Conservation (phyloP, 37 sponge, comb jelly and placozoan species). For the Tethya wilhelma region DNA sequence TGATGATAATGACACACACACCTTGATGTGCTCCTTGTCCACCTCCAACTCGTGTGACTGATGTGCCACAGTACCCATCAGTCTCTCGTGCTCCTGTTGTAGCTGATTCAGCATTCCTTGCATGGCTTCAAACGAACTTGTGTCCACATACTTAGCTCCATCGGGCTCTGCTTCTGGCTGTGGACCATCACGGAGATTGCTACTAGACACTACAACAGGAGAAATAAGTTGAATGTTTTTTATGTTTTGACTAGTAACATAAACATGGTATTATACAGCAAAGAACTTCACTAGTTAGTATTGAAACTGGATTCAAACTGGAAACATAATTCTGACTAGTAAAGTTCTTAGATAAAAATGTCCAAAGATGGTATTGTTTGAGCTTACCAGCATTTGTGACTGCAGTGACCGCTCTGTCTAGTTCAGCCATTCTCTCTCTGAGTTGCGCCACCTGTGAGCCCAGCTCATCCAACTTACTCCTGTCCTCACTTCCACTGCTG, state of each 20-base stretch:
- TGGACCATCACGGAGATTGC: neutral
- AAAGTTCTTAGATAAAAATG: too few relatives aligned
- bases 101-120: conserved; percentile 60
- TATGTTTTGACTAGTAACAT: neutral
- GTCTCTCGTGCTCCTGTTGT: conserved; percentile 87
- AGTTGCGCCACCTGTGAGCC: conserved; percentile 81
- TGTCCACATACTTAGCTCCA: conserved; percentile 35
- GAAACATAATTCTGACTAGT: too few relatives aligned
- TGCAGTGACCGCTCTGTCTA: conserved; percentile 83
- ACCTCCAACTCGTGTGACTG: conserved; percentile 80
- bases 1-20: conserved; percentile 6
- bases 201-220: neutral
- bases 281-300: too few relatives aligned
- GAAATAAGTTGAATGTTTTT: neutral
- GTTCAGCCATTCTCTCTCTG: conserved; percentile 77
- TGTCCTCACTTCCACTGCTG: conserved; percentile 17
- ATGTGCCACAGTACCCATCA: conserved; percentile 83
- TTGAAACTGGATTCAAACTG: too few relatives aligned
- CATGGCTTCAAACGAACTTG: conserved; percentile 59
- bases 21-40: conserved; percentile 87
- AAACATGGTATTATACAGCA: neutral
- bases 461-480: conserved; percentile 60
- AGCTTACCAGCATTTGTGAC: conserved; percentile 36
- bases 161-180: conserved; percentile 46
- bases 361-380: too few relatives aligned